These are phyloP conservation scores for Pan paniscus DNA, from an alignment of 2,113 vertebrate genomes.

Conservation along the genomic window DNA sequence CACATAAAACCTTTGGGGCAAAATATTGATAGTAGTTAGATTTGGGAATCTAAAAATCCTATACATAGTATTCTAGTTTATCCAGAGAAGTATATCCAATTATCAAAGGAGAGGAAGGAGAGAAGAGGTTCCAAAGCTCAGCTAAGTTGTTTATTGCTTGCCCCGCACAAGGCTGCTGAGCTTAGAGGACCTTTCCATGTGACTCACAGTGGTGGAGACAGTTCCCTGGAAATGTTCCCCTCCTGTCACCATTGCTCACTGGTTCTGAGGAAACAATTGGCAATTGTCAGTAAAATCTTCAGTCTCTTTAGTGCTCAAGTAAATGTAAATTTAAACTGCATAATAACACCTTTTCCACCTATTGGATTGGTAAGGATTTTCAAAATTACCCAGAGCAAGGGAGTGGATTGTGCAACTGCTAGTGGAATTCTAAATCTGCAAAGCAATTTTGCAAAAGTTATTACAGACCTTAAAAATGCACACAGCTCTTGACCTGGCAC, in stretches of 20 bases:
- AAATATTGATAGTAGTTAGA: not conserved
- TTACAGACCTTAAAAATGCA: not conserved
- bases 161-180: not conserved
- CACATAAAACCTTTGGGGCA: not conserved
- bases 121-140: too few species aligned
- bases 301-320: not conserved
- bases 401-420: not conserved
- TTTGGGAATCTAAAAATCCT: not conserved
- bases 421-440: not conserved
- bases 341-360: not conserved
- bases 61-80: not conserved
- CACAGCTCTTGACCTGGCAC: not conserved
- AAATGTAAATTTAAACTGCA: not conserved
- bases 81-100: not conserved
- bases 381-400: not conserved
- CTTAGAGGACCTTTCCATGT: not conserved
- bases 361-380: not conserved
- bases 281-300: not conserved
- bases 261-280: not conserved
- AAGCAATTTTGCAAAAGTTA: conserved; percentile 22
- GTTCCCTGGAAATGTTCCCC: not conserved
- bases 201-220: not conserved
- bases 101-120: not conserved
- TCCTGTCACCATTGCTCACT: not conserved
- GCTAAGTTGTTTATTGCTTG: not conserved